Base-by-base conservation (phyloP, 2,888 invertebrate species). In the Acrobasis consociella region DNA sequence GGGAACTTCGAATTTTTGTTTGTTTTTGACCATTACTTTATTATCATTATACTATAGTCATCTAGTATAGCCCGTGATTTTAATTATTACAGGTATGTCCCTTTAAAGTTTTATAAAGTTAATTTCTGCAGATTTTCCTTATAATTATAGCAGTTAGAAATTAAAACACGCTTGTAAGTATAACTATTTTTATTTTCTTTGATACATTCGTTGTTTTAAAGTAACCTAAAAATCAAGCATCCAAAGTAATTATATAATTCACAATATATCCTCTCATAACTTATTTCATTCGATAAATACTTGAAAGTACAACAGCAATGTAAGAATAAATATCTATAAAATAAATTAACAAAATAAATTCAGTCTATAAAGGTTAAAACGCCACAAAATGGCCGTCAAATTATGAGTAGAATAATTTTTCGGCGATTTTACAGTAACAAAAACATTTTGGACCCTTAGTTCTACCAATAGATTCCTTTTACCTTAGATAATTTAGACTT, bases 331-430 rank as follows among this genome's bases (percentile, higher is more conserved):
- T 78, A 81, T 82, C 75, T 82, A 73, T 77, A 78, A 77, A 75
- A 82, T 64, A 82, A 82, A 81, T 85, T 86, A 88, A 85, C 85
- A 85, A 83, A 80, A 78, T 78, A 82, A 81, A 84, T 80, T 88
- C 87, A 89, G 88, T 88, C 87, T 84, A 83, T 80, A 73, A 71
- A 72, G 72, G 69, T 72, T 69, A 68, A 74, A 65, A 64, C 68
- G 72, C 77, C 77, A 80, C 78, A 88, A 88, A 88, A 88, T 87
- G 76, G 88, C 85, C 88, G 84, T 80, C 17, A 83, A 86, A 87
- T 83, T 66, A 62, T 74, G 71, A 71, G 68, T 67, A 65, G 56
- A 65, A 53, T 17, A 73, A 82, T 85, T 83, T 80, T 68, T 74
- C 83, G 87, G 84, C 88, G 65, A 87, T 86, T 88, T 88, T 87